Conservation (phyloP, 2,113 vertebrate genomes). For the Emydura subglobosa region DNA sequence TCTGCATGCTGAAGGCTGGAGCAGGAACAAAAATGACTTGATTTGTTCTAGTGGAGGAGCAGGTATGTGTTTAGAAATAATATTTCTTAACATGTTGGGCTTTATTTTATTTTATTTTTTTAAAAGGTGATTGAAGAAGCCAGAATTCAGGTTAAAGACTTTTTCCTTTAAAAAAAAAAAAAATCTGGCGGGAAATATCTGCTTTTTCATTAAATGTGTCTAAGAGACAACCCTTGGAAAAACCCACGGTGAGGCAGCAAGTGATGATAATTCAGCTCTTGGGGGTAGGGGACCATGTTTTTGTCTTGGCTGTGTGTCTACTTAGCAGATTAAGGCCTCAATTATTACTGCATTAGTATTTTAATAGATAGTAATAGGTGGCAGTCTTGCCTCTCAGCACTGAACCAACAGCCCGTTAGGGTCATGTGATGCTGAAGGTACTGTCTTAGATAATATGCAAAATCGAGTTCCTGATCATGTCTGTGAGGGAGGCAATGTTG, state of each 20-base stretch:
- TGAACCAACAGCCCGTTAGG: not conserved
- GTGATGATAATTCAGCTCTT: not conserved
- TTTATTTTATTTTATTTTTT: not conserved
- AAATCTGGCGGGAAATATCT: not conserved
- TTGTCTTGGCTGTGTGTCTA: not conserved
- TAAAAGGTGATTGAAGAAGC: constrained; percentile 8
- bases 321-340: not conserved
- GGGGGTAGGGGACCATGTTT: not conserved
- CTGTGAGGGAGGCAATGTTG: not conserved
- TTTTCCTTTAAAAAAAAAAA: not conserved
- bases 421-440: not conserved
- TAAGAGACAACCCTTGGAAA: not conserved
- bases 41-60: constrained; percentile 41
- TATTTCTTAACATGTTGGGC: constrained; percentile 1
- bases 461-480: not conserved
- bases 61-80: constrained; percentile 39
- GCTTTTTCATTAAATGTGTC: not conserved
- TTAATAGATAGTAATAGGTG: not conserved
- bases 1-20: constrained; percentile 50
- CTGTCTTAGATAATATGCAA: not conserved
- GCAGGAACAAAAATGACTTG: constrained; percentile 38
- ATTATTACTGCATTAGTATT: not conserved
- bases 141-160: not conserved
- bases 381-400: not conserved
- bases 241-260: not conserved